These are phyloP conservation scores for Cnemophilus loriae DNA, from an alignment of 2,113 vertebrate species.

Conservation along the genomic window DNA sequence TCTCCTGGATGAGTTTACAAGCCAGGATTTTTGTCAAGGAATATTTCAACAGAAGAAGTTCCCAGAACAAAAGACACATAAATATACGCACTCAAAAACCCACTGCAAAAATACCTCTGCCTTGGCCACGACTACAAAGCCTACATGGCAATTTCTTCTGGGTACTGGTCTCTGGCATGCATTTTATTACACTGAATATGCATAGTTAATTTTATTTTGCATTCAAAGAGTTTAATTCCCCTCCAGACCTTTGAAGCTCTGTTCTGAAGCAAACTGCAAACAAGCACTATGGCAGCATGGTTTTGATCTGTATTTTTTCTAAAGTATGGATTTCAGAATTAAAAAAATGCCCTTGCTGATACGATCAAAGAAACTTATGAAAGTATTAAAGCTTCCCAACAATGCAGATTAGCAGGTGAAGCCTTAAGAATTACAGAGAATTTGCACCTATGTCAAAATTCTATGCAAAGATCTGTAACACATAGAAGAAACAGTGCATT, in stretches of 20 bases:
- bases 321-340: not conserved
- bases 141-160: not conserved
- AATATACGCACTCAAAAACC: not conserved
- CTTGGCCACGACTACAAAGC: not conserved
- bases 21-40: not conserved
- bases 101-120: slow-evolving; percentile 2
- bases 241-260: slow-evolving; percentile 10
- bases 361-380: not conserved
- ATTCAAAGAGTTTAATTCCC: slow-evolving; percentile 23
- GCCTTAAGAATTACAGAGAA: not conserved
- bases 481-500: not conserved
- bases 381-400: not conserved
- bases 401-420: not conserved
- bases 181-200: slow-evolving; percentile 6
- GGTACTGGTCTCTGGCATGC: not conserved
- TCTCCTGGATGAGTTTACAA: not conserved
- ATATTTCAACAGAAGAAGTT: slow-evolving; percentile 1
- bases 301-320: not conserved
- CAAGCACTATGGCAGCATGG: not conserved
- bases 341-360: not conserved
- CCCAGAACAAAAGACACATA: not conserved
- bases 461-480: rapidly evolving
- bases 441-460: not conserved
- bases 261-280: slow-evolving; percentile 16
- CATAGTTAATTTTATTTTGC: slow-evolving; percentile 27